Percentiles rank a stretch among this genome's conserved stretches.
phyloP scores from a whole-genome alignment of 2,797 vertebrate genomes.

The Sebastiscus albofasciatus region DNA sequence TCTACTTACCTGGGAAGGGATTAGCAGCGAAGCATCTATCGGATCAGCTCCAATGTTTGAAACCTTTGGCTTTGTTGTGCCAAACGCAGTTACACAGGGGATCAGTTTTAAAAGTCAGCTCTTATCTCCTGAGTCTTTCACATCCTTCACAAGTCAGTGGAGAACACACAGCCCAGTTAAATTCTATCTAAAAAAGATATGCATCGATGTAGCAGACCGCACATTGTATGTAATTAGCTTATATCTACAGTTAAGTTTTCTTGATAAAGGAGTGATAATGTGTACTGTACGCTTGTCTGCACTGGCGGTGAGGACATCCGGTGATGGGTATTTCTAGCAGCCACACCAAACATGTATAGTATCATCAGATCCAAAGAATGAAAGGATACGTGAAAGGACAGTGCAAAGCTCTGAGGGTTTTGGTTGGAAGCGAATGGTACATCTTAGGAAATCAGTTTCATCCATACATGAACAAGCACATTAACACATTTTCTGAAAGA shows the following conservation, averaged over 20 bases:
- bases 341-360: background rate
- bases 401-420: background rate
- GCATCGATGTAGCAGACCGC: background rate
- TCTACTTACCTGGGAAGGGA: conserved; percentile 56
- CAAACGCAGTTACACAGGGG: conserved; percentile 56
- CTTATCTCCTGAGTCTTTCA: conserved; percentile 11
- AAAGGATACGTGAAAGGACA: background rate
- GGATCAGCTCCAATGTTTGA: conserved; percentile 37
- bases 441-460: background rate
- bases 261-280: background rate
- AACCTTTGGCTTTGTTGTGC: conserved; percentile 65
- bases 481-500: background rate
- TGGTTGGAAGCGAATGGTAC: background rate
- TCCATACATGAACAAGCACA: background rate
- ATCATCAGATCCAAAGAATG: background rate
- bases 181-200: background rate
- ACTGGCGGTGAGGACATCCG: background rate
- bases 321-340: background rate
- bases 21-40: conserved; percentile 17
- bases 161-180: conserved; percentile 10
- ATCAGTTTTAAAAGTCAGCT: conserved; percentile 27
- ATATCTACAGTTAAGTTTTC: background rate
- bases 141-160: conserved; percentile 9
- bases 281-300: background rate
- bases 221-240: conserved; percentile 5